phyloP scores from a whole-genome alignment of 1,140 invertebrate genomes.

The Tyrophagus putrescentiae region DNA sequence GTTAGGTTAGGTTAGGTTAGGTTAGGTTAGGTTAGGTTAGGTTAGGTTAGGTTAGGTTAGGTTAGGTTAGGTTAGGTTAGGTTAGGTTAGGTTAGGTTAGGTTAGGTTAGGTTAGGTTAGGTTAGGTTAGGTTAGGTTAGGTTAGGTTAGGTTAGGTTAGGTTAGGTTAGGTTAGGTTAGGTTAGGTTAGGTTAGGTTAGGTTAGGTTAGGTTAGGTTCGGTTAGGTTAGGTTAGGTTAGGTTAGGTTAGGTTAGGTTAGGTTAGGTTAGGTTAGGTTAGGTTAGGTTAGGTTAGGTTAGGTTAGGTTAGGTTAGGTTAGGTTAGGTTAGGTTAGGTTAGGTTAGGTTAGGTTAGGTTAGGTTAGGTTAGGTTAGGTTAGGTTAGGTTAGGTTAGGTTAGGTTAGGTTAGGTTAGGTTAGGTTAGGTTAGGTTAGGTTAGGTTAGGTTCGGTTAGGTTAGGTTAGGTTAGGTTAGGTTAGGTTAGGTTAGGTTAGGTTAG shows the following conservation, averaged over 20 bases:
- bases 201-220: slow-evolving; percentile 31
- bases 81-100: not conserved
- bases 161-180: slow-evolving; percentile 23
- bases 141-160: slow-evolving; percentile 28
- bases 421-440: slow-evolving; percentile 28
- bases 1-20: slow-evolving; percentile 23
- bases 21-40: slow-evolving; percentile 23
- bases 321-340: slow-evolving; percentile 27
- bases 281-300: slow-evolving; percentile 28
- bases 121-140: slow-evolving; percentile 27
- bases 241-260: slow-evolving; percentile 29
- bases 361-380: slow-evolving; percentile 27
- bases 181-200: slow-evolving; percentile 32
- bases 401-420: slow-evolving; percentile 25
- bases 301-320: slow-evolving; percentile 28
- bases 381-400: slow-evolving; percentile 27
- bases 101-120: slow-evolving; percentile 29
- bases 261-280: slow-evolving; percentile 29
- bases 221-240: slow-evolving; percentile 28
- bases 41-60: slow-evolving; percentile 19
- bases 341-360: slow-evolving; percentile 27
- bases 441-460: slow-evolving; percentile 29
- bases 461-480: slow-evolving; percentile 26
- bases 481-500: slow-evolving; percentile 26
- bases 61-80: slow-evolving; percentile 18